These are phyloP conservation scores for Molossus molossus DNA, from an alignment of 2,797 vertebrate species.

Conservation along the genomic window DNA sequence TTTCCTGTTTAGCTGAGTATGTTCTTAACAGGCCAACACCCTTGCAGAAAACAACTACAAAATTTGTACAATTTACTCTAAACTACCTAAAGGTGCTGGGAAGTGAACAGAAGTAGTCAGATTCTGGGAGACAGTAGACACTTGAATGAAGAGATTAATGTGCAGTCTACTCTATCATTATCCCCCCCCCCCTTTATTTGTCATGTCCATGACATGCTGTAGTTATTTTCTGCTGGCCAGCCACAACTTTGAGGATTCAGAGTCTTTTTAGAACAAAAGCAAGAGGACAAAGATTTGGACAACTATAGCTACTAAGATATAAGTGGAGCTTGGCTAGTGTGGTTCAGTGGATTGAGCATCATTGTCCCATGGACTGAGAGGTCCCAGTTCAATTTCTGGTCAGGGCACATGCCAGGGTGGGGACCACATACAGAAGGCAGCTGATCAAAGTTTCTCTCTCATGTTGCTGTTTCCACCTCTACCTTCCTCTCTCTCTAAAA, in stretches of 20 bases:
- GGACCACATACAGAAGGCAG: too few species aligned
- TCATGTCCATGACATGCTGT: fast-evolving
- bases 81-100: not conserved
- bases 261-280: not conserved
- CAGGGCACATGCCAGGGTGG: too few species aligned
- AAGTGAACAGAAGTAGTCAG: not conserved
- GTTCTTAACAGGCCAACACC: not conserved
- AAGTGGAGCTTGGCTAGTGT: not conserved
- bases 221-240: not conserved
- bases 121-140: not conserved
- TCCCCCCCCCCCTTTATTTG: fast-evolving
- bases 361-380: too few species aligned
- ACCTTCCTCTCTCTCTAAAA: too few species aligned
- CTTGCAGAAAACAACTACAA: not conserved
- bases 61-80: not conserved
- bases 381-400: too few species aligned
- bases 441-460: too few species aligned
- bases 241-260: not conserved
- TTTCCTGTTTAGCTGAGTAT: not conserved
- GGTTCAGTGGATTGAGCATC: too few species aligned
- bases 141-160: not conserved
- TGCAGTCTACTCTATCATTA: too few species aligned
- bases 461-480: too few species aligned
- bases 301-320: not conserved
- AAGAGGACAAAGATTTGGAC: not conserved